Percentiles rank a stretch among this genome's conserved stretches.
Conservation (phyloP, 2,797 vertebrate genomes). For the Valencia hispanica region DNA sequence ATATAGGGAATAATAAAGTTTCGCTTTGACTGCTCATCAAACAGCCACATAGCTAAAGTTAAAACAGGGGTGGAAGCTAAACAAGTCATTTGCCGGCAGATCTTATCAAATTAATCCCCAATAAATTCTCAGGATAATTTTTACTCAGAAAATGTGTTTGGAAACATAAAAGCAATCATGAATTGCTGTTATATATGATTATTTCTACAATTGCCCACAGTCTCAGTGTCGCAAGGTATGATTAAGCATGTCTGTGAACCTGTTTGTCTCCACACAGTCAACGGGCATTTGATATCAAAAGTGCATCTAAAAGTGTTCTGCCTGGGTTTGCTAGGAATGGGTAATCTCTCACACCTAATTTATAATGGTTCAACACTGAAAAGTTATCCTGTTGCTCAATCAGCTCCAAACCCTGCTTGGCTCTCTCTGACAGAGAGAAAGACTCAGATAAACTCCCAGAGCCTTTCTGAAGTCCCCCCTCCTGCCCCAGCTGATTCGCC, state of each 20-base stretch:
- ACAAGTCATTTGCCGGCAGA: not conserved
- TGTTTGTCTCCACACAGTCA: not conserved
- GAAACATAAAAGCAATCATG: not conserved
- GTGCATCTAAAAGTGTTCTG: slow-evolving; percentile 1
- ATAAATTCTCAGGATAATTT: not conserved
- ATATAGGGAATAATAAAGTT: not conserved
- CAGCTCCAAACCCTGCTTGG: slow-evolving; percentile 41
- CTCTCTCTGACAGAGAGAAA: slow-evolving; percentile 57
- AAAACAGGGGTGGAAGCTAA: not conserved
- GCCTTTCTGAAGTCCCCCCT: slow-evolving; percentile 64
- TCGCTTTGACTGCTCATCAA: not conserved
- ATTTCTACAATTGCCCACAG: not conserved
- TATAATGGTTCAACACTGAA: slow-evolving; percentile 83
- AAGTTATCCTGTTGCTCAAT: slow-evolving; percentile 74
- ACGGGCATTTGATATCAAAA: not conserved
- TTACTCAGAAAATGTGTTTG: not conserved
- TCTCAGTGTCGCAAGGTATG: not conserved
- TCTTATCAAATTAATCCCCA: not conserved
- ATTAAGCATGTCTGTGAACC: not conserved
- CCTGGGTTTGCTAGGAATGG: slow-evolving; percentile 71
- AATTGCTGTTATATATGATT: not conserved
- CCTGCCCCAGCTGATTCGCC: slow-evolving; percentile 64
- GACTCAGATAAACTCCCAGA: slow-evolving; percentile 66
- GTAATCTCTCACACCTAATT: slow-evolving; percentile 88
- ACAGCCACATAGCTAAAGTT: not conserved